Evolutionary conservation across 2,888 invertebrate species (phyloP).

Genomic region (Andrena hattorfiana): DNA sequence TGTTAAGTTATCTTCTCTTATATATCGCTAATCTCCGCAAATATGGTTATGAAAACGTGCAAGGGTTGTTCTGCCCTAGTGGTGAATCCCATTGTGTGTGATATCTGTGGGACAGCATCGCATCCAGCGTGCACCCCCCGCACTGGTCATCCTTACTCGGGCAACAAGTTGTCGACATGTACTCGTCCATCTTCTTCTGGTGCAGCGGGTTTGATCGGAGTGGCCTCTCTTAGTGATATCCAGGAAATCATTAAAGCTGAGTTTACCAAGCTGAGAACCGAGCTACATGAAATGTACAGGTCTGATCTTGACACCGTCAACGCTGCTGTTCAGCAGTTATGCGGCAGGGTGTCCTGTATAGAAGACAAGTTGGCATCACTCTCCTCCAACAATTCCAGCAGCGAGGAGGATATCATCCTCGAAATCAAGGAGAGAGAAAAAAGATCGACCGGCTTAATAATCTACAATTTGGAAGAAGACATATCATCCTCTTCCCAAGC

Average conservation of each 20-base stretch:
- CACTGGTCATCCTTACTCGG: too few relatives aligned
- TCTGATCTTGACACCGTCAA: background rate
- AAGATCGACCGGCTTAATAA: background rate
- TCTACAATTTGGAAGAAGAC: background rate
- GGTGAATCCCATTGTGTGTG: background rate
- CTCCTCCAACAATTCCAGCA: background rate
- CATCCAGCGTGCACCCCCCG: background rate
- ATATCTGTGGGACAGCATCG: background rate
- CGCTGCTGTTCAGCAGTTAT: background rate
- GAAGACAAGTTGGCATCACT: background rate
- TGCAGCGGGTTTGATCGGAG: background rate
- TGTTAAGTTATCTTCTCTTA: too few relatives aligned
- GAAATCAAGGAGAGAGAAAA: conserved; percentile 3
- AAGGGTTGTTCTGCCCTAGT: background rate
- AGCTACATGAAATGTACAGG: background rate
- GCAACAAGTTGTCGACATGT: background rate
- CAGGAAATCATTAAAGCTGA: background rate
- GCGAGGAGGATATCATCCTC: background rate
- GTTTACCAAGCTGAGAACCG: background rate
- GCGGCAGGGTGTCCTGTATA: too few relatives aligned
- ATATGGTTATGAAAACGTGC: background rate
- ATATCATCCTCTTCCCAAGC: too few relatives aligned
- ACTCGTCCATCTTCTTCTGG: background rate
- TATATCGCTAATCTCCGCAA: too few relatives aligned
- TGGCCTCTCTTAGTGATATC: background rate